phyloP scores from a whole-genome alignment of 2,888 invertebrate genomes.

The Dicyrtomina minuta region DNA sequence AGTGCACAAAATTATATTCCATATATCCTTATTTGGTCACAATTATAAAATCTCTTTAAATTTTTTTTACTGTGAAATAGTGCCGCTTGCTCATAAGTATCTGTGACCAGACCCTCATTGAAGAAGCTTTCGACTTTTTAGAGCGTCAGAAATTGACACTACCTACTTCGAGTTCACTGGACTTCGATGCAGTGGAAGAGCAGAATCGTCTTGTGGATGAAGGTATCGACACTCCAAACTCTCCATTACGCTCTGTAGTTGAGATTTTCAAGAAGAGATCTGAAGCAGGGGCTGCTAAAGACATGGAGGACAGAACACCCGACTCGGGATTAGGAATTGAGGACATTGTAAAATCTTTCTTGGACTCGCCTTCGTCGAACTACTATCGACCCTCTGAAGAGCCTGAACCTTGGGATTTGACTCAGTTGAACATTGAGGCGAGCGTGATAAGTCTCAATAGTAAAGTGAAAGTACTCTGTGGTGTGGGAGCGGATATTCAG shows the following conservation, averaged over 20 bases:
- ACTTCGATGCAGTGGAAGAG: conserved; percentile 34
- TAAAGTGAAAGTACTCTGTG: conserved; percentile 77
- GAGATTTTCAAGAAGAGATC: conserved; percentile 46
- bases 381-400: conserved; percentile 78
- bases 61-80: conserved; percentile 54
- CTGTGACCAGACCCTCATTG: conserved; percentile 83
- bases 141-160: conserved; percentile 70
- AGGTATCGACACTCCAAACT: conserved; percentile 52
- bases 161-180: conserved; percentile 44
- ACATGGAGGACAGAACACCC: conserved; percentile 47
- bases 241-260: conserved; percentile 49
- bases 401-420: conserved; percentile 82
- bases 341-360: conserved; percentile 56
- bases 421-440: conserved; percentile 81
- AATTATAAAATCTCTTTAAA: too few relatives aligned
- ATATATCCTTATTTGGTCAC: too few relatives aligned
- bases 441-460: conserved; percentile 82
- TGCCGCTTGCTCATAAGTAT: conserved; percentile 75
- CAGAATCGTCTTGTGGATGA: conserved; percentile 42
- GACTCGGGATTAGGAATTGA: conserved; percentile 51
- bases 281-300: conserved; percentile 26
- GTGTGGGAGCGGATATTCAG: conserved; percentile 63
- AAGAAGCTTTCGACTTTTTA: conserved; percentile 79
- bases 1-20: too few relatives aligned
- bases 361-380: conserved; percentile 69